Base-by-base conservation (phyloP, 2,888 invertebrate species). In the Nephrocerus scutellatus region DNA sequence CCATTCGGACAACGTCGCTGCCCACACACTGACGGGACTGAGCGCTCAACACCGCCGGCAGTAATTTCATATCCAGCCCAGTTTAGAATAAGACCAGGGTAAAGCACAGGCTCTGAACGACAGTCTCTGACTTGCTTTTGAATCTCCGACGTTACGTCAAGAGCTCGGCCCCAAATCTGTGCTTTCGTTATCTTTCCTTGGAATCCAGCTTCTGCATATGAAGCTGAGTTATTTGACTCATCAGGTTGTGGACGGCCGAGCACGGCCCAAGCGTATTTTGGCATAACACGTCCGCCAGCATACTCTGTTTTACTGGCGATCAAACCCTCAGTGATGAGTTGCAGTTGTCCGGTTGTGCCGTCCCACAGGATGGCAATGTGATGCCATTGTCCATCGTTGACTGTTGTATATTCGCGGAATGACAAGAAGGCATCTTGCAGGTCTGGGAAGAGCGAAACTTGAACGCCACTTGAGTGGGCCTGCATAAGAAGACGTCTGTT, bases 371-470 rank as follows among this genome's bases (percentile, higher is more conserved):
- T 75, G 24, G 91, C 90, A 20, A 93, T 81, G 58, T 93, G 92
- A 72, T 95, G 93, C 95, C 95, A 95, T 60, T 90, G 90, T 4
- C 92, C 93, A 59, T 95, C 93, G 59, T 93, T 95, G 14, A 95
- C 83, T 0, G 90, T 90, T 2, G 92, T 88, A 55, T 87, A 91
- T 67, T 90, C 88, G 36, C 87, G 79, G 68, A 91, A 92, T 52
- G 89, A 86, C 26, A 92, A 70, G 70, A 91, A 92, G 1, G 89
- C 85, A 57, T 91, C 90, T 66, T 87, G 86, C 8, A 87, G 70
- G 59, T 91, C 88, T 20, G 84, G 79, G 75, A 93, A 91, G 14
- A 95, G 68, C 0, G 90, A 89, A 12, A 95, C 80, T 66, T 89
- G 86, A 3, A 93, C 85, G n/a, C 92, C 92, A 52, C 85, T 89